Evolutionary conservation across 2,113 vertebrate species (phyloP).

Genomic region (Misgurnus anguillicaudatus): DNA sequence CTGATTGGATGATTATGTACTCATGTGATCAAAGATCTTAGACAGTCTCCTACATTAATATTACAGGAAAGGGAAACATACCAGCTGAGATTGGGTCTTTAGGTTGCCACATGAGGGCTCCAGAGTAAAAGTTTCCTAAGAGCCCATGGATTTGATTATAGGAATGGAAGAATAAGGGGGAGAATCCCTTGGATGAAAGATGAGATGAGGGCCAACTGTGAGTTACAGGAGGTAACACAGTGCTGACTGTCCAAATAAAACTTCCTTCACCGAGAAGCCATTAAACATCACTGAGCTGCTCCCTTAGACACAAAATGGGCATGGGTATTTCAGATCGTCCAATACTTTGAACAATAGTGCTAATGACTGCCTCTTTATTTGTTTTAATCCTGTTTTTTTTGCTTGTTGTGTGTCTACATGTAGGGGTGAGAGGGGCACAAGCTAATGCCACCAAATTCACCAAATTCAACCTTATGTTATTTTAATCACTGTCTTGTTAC

Average conservation of each 20-base stretch:
- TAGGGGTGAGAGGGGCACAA: background rate
- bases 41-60: background rate
- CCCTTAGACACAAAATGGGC: constrained; percentile 35
- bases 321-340: background rate
- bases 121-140: constrained; percentile 24
- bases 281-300: constrained; percentile 39
- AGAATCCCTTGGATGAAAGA: constrained; percentile 9
- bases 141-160: background rate
- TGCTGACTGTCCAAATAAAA: constrained; percentile 29
- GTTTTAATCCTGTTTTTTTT: constrained; percentile 28
- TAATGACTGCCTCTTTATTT: constrained; percentile 27
- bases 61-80: background rate
- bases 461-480: too few relatives aligned
- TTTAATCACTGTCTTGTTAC: too few relatives aligned
- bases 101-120: constrained; percentile 8
- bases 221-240: constrained; percentile 25
- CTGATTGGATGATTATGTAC: background rate
- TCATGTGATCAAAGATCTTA: background rate
- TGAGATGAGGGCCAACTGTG: constrained; percentile 1
- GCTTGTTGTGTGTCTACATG: constrained; percentile 1
- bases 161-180: constrained; percentile 30
- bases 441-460: background rate
- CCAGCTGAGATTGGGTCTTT: background rate
- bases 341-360: background rate
- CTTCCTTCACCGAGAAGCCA: constrained; percentile 22